Conservation (phyloP, 2,888 invertebrate genomes). For the Vanessa cardui region DNA sequence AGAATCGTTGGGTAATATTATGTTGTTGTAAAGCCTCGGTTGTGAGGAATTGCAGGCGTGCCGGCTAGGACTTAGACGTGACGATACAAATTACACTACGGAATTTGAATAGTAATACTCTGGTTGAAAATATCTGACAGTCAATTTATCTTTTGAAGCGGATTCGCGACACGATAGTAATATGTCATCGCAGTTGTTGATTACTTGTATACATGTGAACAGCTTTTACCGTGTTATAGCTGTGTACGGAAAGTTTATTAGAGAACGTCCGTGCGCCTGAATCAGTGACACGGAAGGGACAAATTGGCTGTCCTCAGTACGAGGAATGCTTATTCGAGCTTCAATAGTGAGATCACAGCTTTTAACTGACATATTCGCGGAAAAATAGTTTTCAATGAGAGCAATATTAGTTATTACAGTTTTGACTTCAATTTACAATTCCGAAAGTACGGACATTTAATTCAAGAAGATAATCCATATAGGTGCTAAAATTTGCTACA, state of each 20-base stretch:
- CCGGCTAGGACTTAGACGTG: slow-evolving; percentile 44
- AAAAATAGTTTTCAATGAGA: no score
- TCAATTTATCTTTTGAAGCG: slow-evolving; percentile 46
- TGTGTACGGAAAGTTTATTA: slow-evolving; percentile 43
- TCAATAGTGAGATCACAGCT: neutral
- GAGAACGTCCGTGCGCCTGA: slow-evolving; percentile 51
- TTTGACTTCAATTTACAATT: no score
- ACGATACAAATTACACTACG: slow-evolving; percentile 36
- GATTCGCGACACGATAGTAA: slow-evolving; percentile 22
- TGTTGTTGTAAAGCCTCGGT: slow-evolving; percentile 40
- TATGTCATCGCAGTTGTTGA: slow-evolving; percentile 18
- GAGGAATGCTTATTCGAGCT: slow-evolving; percentile 57
- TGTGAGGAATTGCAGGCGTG: slow-evolving; percentile 48
- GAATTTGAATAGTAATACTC: slow-evolving; percentile 36
- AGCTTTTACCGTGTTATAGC: slow-evolving; percentile 20
- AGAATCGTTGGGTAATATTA: slow-evolving; percentile 47
- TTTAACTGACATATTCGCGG: no score
- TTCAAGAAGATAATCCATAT: no score
- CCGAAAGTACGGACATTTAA: no score
- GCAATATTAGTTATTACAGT: no score
- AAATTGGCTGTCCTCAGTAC: slow-evolving; percentile 67
- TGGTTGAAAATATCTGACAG: slow-evolving; percentile 35
- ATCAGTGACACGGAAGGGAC: slow-evolving; percentile 70
- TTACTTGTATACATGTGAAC: slow-evolving; percentile 4
- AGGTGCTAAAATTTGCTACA: no score